Evolutionary conservation across 2,888 invertebrate genomes (phyloP).

Genomic region (Drosophila barbarae): DNA sequence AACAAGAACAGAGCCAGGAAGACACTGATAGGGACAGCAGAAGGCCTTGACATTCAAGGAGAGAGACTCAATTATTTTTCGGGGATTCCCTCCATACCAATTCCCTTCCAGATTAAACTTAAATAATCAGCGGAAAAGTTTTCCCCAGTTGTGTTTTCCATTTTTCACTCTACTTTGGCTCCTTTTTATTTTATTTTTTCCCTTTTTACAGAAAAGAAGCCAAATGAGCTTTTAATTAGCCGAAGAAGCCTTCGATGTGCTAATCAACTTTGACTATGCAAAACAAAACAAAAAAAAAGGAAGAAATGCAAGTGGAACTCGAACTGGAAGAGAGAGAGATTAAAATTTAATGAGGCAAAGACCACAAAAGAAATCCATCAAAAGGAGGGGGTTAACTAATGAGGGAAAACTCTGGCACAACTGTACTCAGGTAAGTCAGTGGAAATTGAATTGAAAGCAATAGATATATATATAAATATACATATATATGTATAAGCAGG

Average conservation of each 20-base stretch:
- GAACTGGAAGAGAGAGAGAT: constrained; percentile 13
- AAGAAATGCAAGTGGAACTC: not conserved
- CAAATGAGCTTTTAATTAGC: constrained; percentile 60
- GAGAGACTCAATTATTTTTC: constrained; percentile 34
- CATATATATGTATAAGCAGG: constrained; percentile 7
- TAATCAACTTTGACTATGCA: constrained; percentile 37
- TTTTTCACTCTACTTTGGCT: not conserved
- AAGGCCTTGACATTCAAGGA: constrained; percentile 34
- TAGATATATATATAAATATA: not conserved
- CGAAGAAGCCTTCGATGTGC: constrained; percentile 40
- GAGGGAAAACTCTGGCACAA: not conserved
- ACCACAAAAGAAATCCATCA: constrained; percentile 28
- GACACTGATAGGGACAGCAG: not conserved
- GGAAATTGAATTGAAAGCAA: constrained; percentile 3
- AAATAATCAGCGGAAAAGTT: constrained; percentile 37
- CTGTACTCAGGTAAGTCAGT: constrained; percentile 6
- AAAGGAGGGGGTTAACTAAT: not conserved
- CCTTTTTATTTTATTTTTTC: not conserved
- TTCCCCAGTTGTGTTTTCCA: constrained; percentile 9
- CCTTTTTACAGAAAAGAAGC: constrained; percentile 16
- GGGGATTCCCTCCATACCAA: not conserved
- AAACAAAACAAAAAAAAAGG: not conserved
- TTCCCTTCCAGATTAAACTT: constrained; percentile 20
- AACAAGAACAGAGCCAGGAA: not conserved
- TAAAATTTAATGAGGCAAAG: constrained; percentile 31